These are phyloP conservation scores for Lepidocyrtinus sp. DNA, from an alignment of 2,888 invertebrate genomes.

Conservation along the genomic window DNA sequence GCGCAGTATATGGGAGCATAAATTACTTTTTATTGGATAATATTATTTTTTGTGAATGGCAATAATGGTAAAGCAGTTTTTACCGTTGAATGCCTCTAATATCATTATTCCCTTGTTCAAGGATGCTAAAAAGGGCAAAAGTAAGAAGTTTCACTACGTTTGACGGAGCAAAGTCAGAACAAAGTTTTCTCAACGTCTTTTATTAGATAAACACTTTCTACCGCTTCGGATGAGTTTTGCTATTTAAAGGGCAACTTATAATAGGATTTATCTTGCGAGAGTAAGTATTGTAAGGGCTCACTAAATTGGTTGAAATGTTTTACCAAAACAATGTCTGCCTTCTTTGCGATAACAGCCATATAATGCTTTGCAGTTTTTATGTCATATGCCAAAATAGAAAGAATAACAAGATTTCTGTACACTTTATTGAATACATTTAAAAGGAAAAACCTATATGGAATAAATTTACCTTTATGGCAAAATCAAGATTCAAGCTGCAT, in stretches of 20 bases:
- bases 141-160: neutral
- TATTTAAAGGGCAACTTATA: constrained; percentile 10
- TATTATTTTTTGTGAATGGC: neutral
- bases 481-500: neutral
- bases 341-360: too few relatives aligned
- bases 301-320: constrained; percentile 40
- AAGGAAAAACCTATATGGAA: too few relatives aligned
- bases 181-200: neutral
- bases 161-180: neutral
- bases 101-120: constrained; percentile 11
- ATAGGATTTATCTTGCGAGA: constrained; percentile 36
- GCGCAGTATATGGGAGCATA: constrained; percentile 18
- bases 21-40: constrained; percentile 30
- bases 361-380: neutral
- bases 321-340: neutral
- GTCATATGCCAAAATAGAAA: neutral
- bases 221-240: neutral
- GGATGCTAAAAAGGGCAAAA: constrained; percentile 6
- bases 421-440: neutral
- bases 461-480: neutral
- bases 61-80: constrained; percentile 16
- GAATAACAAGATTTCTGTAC: neutral
- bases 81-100: constrained; percentile 25
- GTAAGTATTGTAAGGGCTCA: constrained; percentile 43
- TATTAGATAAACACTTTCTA: neutral